phyloP scores from a whole-genome alignment of 1,140 invertebrate species.

The Meteorus sp. region DNA sequence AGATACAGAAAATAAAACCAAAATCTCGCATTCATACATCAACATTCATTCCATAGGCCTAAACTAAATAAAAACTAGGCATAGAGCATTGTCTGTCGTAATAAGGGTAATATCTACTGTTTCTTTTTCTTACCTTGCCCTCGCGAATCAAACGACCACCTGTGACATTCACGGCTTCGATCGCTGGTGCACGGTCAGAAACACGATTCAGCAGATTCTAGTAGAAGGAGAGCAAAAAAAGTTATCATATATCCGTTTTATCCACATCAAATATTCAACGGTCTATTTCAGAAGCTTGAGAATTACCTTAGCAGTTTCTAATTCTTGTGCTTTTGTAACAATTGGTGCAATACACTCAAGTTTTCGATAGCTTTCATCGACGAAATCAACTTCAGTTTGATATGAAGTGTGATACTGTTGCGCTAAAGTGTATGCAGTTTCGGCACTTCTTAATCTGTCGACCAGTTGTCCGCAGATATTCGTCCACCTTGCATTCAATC shows the following conservation, averaged over 20 bases:
- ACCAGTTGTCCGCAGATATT: conserved; percentile 87
- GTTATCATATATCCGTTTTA: neutral
- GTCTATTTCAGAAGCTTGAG: no score
- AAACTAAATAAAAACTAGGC: conserved; percentile 30
- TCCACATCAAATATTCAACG: neutral
- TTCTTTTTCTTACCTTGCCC: conserved; percentile 83
- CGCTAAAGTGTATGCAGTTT: conserved; percentile 82
- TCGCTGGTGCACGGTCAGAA: conserved; percentile 86
- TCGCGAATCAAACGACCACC: conserved; percentile 95
- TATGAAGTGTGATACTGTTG: conserved; percentile 85
- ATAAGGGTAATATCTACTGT: no score
- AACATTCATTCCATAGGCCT: conserved; percentile 35
- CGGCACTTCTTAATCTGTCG: conserved; percentile 85
- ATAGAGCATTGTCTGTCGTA: conserved; percentile 20
- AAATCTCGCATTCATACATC: conserved; percentile 38
- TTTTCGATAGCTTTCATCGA: conserved; percentile 77
- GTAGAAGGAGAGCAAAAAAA: conserved; percentile 43
- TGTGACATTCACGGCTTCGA: conserved; percentile 93
- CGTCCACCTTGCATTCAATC: conserved; percentile 86
- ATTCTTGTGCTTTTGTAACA: conserved; percentile 71
- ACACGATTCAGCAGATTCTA: conserved; percentile 89
- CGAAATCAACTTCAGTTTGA: conserved; percentile 83
- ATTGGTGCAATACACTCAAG: conserved; percentile 72
- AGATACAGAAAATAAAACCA: conserved; percentile 30
- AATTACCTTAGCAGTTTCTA: conserved; percentile 78